Evolutionary conservation across 2,888 invertebrate genomes (phyloP), one percentile per base, ranked within the genome.

Genomic region (Erpobdella octoculata): DNA sequence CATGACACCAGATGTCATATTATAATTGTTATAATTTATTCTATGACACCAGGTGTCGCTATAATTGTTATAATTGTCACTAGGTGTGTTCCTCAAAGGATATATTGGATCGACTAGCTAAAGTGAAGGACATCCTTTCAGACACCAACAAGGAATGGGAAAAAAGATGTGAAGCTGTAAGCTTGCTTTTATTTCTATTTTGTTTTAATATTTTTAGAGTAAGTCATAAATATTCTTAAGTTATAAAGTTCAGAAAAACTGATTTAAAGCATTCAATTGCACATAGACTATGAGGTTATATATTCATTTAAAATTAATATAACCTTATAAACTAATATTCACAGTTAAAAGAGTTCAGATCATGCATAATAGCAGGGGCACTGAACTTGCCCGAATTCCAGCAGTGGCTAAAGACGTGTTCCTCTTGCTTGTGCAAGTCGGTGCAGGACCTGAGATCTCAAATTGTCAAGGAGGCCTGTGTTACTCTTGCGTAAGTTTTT

Each of bases 391-490:
- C 88, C 66, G 88, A 88, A 74, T 93, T 96, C 83, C 85, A 87
- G 72, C 87, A 87, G 70, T 88, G 89, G 76, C 85, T 96, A 72
- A 90, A 91, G 80, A 88, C 88, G 75, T 81, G 94, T 73, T 92
- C 81, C 70, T 76, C 79, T 5, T 73, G 78, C 67, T 77, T 81
- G 61, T 73, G 77, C 31, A 70, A 77, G 18, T 77, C 78, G 36
- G 77, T 80, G 46, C 81, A 80, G 73, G 84, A 84, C 76, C 77
- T 84, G 37, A 75, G 84, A 79, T 97, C 96, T 77, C 91, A 91
- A 85, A 92, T 96, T 74, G 95, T 95, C 0, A 87, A 97, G 65
- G 98, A 98, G 83, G 92, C 93, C 0, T 96, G 95, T 81, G 90
- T 96, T 74, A 93, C 95, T 0, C 89, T 96, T 78, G 93, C 95